Evolutionary conservation across 2,113 vertebrate species (phyloP), one percentile per base, ranked within the genome.

Genomic region (Onychorhynchus coronatus): DNA sequence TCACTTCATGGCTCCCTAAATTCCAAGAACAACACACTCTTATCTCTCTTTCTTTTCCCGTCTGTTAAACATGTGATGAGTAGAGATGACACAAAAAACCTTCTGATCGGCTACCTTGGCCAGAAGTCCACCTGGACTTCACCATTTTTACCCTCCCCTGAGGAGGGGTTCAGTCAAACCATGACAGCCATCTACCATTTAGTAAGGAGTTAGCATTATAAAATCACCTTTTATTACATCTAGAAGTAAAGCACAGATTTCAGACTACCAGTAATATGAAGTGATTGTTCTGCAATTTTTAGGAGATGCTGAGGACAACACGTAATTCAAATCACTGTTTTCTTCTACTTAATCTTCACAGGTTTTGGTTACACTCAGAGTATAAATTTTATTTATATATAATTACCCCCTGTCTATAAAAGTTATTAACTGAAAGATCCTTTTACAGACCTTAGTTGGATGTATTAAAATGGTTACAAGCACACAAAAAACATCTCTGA

Each of bases 291-390:
- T 47, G 25, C 11, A 70, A 76, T 52, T 82, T 91, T 67, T 44
- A 75, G 30, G n/a, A 75, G 14, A 85, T 1, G 0, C 5, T 35
- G 31, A 83, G 70, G 42, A 74, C 14, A 92, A 80, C 0, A 0
- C 16, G 25, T 17, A 87, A 74, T 37, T 77, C 30, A 71, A 78
- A 47, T 39, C 16, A 68, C 6, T 55, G 9, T 19, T 66, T 77
- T 67, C 33, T 81, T 87, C 49, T 22, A 42, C 79, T 91, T 87
- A 77, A 84, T 63, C 6, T 22, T 59, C 12, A 49, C 3, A 50
- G 6, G 2, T 87, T 71, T 84, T 71, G 22, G 18, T 50, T 77
- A 37, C 11, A 58, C 7, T 24, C 50, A 4, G 23, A 72, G 18
- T 39, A 85, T 52, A 79, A 68, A 61, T 55, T n/a, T n/a, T n/a